Evolutionary conservation across 1,140 invertebrate species (phyloP).

Genomic region (Dysdera silvatica): DNA sequence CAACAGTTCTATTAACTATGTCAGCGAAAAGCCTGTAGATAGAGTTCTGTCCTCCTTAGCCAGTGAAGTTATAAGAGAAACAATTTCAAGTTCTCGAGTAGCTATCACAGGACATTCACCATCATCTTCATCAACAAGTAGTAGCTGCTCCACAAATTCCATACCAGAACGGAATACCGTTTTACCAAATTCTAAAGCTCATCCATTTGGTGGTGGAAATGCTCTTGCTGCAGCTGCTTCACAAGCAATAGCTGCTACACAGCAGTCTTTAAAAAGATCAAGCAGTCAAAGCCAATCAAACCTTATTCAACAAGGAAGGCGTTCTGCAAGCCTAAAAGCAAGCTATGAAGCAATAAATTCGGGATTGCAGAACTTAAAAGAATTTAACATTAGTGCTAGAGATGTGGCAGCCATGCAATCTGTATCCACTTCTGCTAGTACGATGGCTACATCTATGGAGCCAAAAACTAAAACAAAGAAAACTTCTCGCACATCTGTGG

Average conservation of each 20-base stretch:
- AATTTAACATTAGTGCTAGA: constrained; percentile 31
- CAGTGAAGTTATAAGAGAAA: constrained; percentile 40
- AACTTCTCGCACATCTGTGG: constrained; percentile 4
- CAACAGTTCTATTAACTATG: constrained; percentile 13
- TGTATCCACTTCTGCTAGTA: constrained; percentile 19
- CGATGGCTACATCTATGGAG: constrained; percentile 11
- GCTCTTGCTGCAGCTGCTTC: constrained; percentile 90
- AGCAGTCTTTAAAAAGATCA: constrained; percentile 52
- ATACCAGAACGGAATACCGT: constrained; percentile 32
- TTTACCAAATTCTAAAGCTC: constrained; percentile 40
- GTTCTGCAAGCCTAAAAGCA: constrained; percentile 88
- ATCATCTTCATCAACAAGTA: constrained; percentile 22
- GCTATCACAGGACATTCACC: constrained; percentile 12
- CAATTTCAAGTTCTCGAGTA: constrained; percentile 32
- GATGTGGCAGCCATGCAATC: constrained; percentile 23
- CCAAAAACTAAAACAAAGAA: constrained; percentile 26
- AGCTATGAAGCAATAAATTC: constrained; percentile 74
- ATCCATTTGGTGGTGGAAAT: constrained; percentile 63
- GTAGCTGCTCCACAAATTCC: constrained; percentile 39
- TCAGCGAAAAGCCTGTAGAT: constrained; percentile 44
- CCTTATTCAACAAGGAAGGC: constrained; percentile 73
- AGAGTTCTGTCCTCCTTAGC: constrained; percentile 53
- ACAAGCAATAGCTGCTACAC: constrained; percentile 91
- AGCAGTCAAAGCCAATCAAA: constrained; percentile 20
- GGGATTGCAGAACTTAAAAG: constrained; percentile 31